These are phyloP conservation scores for Porites evermanni DNA, from an alignment of 92 coral and sea anemone genomes.

Conservation along the genomic window DNA sequence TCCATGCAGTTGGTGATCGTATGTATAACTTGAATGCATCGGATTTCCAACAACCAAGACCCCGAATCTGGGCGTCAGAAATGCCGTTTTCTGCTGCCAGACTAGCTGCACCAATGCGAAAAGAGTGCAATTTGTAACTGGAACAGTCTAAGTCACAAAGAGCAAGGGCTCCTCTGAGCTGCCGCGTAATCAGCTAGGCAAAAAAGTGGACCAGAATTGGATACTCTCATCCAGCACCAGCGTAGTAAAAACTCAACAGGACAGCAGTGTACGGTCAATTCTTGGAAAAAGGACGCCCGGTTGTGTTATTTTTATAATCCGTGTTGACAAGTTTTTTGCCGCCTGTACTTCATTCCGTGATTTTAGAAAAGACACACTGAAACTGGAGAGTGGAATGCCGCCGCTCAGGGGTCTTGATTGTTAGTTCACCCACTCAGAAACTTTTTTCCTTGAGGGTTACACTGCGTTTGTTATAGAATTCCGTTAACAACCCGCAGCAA, in stretches of 20 bases:
- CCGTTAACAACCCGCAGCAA: no score
- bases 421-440: conserved; percentile 1
- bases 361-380: not conserved
- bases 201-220: conserved; percentile 31
- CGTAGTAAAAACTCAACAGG: not conserved
- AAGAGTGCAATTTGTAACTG: conserved; percentile 33
- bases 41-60: conserved; percentile 40
- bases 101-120: conserved; percentile 1
- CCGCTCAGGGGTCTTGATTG: conserved; percentile 8
- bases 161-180: conserved; percentile 31
- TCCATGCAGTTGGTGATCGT: conserved; percentile 32
- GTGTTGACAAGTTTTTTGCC: no score
- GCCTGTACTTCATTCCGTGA: no score
- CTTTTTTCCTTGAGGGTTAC: not conserved
- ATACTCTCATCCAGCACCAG: conserved; percentile 28
- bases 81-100: conserved; percentile 25
- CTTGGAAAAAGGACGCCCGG: conserved; percentile 20
- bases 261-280: conserved; percentile 20
- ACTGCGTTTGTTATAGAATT: no score
- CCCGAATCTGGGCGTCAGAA: conserved; percentile 35
- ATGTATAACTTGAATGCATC: conserved; percentile 33
- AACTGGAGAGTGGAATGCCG: conserved; percentile 5
- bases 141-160: conserved; percentile 34
- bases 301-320: conserved; percentile 7
- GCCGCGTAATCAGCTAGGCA: conserved; percentile 19